Evolutionary conservation across 1,140 invertebrate genomes (phyloP).

Genomic region (Periplaneta americana): DNA sequence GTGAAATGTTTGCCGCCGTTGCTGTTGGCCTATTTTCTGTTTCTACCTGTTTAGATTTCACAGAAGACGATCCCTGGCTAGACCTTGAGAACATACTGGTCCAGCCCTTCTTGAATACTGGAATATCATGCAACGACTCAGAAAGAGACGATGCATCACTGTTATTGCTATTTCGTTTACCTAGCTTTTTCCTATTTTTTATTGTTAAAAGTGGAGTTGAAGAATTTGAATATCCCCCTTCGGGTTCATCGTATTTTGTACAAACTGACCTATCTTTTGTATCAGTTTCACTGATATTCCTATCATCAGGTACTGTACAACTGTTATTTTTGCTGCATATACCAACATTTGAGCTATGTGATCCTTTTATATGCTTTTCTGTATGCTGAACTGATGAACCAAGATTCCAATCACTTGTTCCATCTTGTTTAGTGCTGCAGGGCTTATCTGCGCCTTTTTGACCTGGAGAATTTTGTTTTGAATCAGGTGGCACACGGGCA

Average conservation of each 20-base stretch:
- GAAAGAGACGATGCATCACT: neutral
- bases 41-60: neutral
- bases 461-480: neutral
- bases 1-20: neutral
- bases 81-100: slow-evolving; percentile 12
- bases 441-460: neutral
- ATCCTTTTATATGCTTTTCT: neutral
- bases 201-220: slow-evolving; percentile 8
- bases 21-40: neutral
- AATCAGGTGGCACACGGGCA: neutral
- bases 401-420: neutral
- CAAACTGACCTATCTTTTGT: neutral
- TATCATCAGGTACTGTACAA: neutral
- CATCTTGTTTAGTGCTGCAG: neutral
- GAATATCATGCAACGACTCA: neutral
- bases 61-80: neutral
- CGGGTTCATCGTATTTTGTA: neutral
- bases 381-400: neutral
- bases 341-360: neutral
- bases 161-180: slow-evolving; percentile 14
- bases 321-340: neutral
- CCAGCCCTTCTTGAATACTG: slow-evolving; percentile 13
- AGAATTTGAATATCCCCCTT: slow-evolving; percentile 5
- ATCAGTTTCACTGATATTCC: neutral
- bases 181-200: slow-evolving; percentile 19